Evolutionary conservation across 2,888 invertebrate species (phyloP).

Genomic region (Diachrysia chrysitis): DNA sequence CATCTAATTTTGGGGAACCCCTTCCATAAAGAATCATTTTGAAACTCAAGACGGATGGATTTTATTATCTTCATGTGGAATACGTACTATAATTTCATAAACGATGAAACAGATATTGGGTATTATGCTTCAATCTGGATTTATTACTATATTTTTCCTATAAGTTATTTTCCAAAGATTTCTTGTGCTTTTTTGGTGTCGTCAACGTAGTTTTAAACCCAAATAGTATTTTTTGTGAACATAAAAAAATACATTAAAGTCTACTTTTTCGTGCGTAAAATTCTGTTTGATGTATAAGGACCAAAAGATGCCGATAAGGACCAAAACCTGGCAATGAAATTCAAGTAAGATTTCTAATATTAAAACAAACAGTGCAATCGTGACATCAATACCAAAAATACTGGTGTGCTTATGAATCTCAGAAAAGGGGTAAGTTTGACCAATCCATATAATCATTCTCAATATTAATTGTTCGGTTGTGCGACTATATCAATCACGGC

Average conservation of each 20-base stretch:
- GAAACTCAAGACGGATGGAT: neutral
- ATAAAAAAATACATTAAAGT: too few relatives aligned
- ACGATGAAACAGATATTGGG: too few relatives aligned
- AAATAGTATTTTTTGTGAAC: too few relatives aligned
- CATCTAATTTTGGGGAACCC: slow-evolving; percentile 32
- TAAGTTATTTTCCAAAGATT: too few relatives aligned
- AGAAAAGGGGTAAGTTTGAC: slow-evolving; percentile 36
- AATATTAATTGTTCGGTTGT: slow-evolving; percentile 38
- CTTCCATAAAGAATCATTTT: slow-evolving; percentile 27
- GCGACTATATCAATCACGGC: slow-evolving; percentile 52
- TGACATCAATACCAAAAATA: slow-evolving; percentile 16
- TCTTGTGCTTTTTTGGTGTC: too few relatives aligned
- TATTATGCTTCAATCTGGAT: too few relatives aligned
- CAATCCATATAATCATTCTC: slow-evolving; percentile 28
- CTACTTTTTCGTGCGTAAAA: neutral
- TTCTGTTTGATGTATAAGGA: neutral
- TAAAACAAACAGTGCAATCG: slow-evolving; percentile 36
- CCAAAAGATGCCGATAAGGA: neutral
- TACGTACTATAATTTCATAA: too few relatives aligned
- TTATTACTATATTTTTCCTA: too few relatives aligned
- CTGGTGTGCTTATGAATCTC: slow-evolving; percentile 31
- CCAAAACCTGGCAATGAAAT: neutral
- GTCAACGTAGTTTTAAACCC: too few relatives aligned
- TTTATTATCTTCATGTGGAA: too few relatives aligned
- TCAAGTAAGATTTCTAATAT: slow-evolving; percentile 23